These are phyloP conservation scores for Conchocele bisecta DNA, from an alignment of 2,888 invertebrate genomes.

Conservation along the genomic window DNA sequence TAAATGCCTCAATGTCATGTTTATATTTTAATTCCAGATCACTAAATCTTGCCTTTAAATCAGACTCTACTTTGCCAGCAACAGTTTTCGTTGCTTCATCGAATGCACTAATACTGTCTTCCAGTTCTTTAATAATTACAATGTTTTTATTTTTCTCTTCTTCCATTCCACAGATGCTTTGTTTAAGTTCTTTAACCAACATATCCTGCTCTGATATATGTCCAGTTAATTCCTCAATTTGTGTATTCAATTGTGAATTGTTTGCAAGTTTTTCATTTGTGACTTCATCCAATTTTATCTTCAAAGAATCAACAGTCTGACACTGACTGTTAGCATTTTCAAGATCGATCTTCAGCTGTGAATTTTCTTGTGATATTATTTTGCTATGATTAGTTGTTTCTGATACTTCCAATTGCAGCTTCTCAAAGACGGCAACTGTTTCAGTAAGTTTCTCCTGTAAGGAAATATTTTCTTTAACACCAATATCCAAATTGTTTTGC, in stretches of 20 bases:
- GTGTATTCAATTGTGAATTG: constrained; percentile 4
- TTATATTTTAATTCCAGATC: too few species aligned
- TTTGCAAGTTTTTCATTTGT: constrained; percentile 18
- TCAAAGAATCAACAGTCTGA: constrained; percentile 24
- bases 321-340: too few species aligned
- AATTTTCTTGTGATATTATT: too few species aligned
- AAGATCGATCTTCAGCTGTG: too few species aligned
- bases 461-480: too few species aligned
- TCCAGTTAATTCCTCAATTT: constrained; percentile 8
- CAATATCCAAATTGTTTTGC: too few species aligned
- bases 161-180: constrained; percentile 34
- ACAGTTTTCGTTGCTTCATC: constrained; percentile 3
- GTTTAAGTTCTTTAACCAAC: constrained; percentile 1
- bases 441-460: too few species aligned
- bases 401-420: too few species aligned
- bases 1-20: constrained; percentile 5
- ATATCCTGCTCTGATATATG: constrained; percentile 2
- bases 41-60: constrained; percentile 10
- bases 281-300: constrained; percentile 20
- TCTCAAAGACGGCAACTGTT: too few species aligned
- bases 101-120: constrained; percentile 12
- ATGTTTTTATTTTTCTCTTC: constrained; percentile 23
- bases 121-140: constrained; percentile 18
- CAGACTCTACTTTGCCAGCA: background rate
- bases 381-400: too few species aligned